Base-by-base conservation (phyloP, 2,797 vertebrate species). In the Synaphobranchus kaupii region DNA sequence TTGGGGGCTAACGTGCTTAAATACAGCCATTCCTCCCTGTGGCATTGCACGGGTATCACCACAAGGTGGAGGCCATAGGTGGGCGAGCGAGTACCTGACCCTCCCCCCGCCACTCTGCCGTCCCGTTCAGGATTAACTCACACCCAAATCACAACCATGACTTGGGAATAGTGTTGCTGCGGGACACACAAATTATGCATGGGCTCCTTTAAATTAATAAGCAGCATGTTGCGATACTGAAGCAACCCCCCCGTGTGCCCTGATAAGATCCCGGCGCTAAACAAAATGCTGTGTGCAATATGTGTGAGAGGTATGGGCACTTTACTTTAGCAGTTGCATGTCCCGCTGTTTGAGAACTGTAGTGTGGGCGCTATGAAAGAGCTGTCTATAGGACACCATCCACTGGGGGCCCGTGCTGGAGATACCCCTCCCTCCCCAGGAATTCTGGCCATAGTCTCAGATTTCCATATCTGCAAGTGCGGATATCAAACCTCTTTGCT, bases 111-210 rank as follows among this genome's bases (percentile, higher is more conserved):
- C 17, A 25, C 8, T 10, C 44, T 83, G 22, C 4, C 31, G 15
- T 2, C 86, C 66, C 12, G 25, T 84, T 84, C 13, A 56, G 17
- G 81, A 87, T 34, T 28, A 76, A 68, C 50, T 54, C 63, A 54
- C 31, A 15, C 39, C 52, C 25, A 48, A 44, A 50, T 39, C 28
- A 31, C 22, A 80, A 81, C 17, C 71, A 82, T 47, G 28, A 54
- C 76, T 54, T 48, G 84, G 44, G 83, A 76, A 56, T 31, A 58
- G 15, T 39, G 9, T 82, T 54, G 84, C 87, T 85, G 47, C 60
- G 85, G 87, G 87, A 88, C 76, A 87, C 56, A 85, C 78, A 81
- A 85, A 88, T 88, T 85, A 88, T 88, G 87, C 84, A 85, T 60
- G 83, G 76, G 47, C 58, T 71, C 28, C 44, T 58, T 44, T 88